Base-by-base conservation (phyloP, 2,113 vertebrate species). In the Oriolus oriolus region DNA sequence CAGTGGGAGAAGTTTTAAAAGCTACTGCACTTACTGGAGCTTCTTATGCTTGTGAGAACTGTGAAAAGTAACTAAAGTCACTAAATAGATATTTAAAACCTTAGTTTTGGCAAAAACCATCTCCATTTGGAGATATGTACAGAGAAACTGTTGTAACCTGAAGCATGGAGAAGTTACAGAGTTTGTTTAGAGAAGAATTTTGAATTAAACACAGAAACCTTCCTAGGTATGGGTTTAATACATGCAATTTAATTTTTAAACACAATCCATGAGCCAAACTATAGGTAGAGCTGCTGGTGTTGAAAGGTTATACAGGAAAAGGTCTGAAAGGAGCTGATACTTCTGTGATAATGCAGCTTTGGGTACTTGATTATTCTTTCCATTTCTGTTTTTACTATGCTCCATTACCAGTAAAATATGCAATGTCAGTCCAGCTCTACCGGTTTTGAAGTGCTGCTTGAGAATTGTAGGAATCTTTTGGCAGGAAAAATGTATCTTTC, bases 391-490 rank as follows among this genome's bases (percentile, higher is more conserved):
- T 93, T 94, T 71, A 93, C 44, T 93, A 78, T 90, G 95, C 96
- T 93, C 88, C 90, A 95, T 96, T 96, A 90, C 83, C 94, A 96
- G 83, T 45, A 79, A 95, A 94, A 89, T 94, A 95, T 92, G 86
- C 85, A 84, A 89, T 73, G 73, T 94, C 83, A 93, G 94, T 96
- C 85, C 93, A 96, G 86, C 66, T 89, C 81, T 89, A 89, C 94
- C 17, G 7, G 82, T 96, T 95, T 89, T 96, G 86, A 97, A 96
- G 89, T 84, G 52, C 86, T 95, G 44, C 93, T 95, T 56, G 76
- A 95, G 89, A 47, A 92, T 78, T 93, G 91, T 71, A 95, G 86
- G 96, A 95, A 96, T 95, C 94, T 92, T 95, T 82, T 95, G 94
- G 95, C 96, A 96, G 77, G 56, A 75, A 92, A 97, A 95, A 78